Conservation (phyloP, 2,797 vertebrate species). For the Enteromius paludinosus region DNA sequence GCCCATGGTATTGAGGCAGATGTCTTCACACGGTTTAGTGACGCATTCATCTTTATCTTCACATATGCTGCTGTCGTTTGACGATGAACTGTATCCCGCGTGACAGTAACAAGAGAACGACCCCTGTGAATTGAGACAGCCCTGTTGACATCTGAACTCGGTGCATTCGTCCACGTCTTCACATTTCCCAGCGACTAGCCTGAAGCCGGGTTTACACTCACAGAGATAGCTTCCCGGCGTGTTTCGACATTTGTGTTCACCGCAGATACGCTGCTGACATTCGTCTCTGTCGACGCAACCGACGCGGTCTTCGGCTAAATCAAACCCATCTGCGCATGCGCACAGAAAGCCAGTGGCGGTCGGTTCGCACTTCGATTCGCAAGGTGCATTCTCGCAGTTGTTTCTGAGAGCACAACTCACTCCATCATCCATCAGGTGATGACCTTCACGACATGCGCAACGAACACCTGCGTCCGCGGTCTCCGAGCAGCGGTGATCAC, state of each 20-base stretch:
- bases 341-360: conserved; percentile 63
- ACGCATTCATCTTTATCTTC: conserved; percentile 73
- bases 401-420: conserved; percentile 65
- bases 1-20: conserved; percentile 71
- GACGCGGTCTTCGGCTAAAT: conserved; percentile 62
- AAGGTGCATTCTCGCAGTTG: conserved; percentile 62
- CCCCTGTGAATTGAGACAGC: conserved; percentile 70
- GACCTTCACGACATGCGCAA: conserved; percentile 72
- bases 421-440: conserved; percentile 65
- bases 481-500: conserved; percentile 68
- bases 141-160: conserved; percentile 62
- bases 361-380: conserved; percentile 67
- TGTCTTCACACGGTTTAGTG: conserved; percentile 60
- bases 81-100: conserved; percentile 66
- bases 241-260: conserved; percentile 67
- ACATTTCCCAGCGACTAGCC: conserved; percentile 64
- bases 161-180: conserved; percentile 73
- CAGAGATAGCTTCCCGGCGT: conserved; percentile 70
- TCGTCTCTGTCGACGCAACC: conserved; percentile 75
- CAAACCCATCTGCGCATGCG: conserved; percentile 69
- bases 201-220: conserved; percentile 67
- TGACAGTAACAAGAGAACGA: conserved; percentile 75
- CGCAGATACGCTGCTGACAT: conserved; percentile 66
- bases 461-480: conserved; percentile 1
- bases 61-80: conserved; percentile 62